Base-by-base conservation (phyloP, 2,888 invertebrate species). In the Diachrysia chrysitis region DNA sequence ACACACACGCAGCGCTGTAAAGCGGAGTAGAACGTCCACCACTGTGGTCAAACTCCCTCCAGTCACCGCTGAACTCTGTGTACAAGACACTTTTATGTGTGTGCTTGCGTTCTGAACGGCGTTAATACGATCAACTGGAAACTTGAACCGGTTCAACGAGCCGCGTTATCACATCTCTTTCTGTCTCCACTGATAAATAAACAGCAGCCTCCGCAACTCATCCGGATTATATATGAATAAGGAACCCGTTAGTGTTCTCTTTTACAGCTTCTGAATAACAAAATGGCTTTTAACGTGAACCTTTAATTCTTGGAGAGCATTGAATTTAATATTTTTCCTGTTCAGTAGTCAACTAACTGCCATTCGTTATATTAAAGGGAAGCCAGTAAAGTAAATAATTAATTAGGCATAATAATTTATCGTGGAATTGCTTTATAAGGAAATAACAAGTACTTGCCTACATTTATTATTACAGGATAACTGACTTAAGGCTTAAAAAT, bases 201-300 rank as follows among this genome's bases (percentile, higher is more conserved):
- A 46, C 51, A 55, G 21, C 14, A 14, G 19, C 58, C 73, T 78
- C 29, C 61, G 48, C 5, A 76, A 85, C 61, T 77, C 59, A n/a
- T 66, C 35, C 66, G 80, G 56, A 4, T 85, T 56, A 57, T 54
- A 12, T 58, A 72, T 68, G 79, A 82, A 79, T 75, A 78, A 76
- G 66, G 77, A 78, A 64, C 54, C 62, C 51, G 57, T 55, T 61
- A 67, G 59, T 70, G 58, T 69, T 60, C 55, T 73, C 64, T 63
- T 65, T 65, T 69, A 72, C 71, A 69, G 23, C 32, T 42, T 65
- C 66, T 69, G 59, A 67, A 76, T 69, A 75, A 67, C 25, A 25
- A 67, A 71, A 77, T 69, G 54, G 61, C 60, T 66, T 69, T 70
- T 54, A 63, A 61, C 59, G 51, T 67, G 54, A 56, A 67, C 58